phyloP scores from a whole-genome alignment of 2,113 vertebrate species.

The Oreochromis aureus region DNA sequence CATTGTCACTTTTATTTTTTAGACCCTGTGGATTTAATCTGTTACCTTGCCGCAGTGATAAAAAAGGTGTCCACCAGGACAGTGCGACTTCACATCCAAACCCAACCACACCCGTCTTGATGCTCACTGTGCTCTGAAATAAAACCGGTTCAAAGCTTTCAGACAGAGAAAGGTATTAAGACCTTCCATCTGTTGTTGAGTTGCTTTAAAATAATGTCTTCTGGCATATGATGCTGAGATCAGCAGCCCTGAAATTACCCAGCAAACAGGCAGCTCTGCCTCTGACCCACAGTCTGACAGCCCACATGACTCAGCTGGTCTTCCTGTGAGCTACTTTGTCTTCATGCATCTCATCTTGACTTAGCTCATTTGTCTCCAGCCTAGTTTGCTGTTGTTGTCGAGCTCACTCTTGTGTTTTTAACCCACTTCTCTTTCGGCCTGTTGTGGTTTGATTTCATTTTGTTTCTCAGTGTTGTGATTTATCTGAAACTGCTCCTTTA shows the following conservation, averaged over 20 bases:
- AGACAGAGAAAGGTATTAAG: neutral
- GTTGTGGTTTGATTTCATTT: neutral
- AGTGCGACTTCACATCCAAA: neutral
- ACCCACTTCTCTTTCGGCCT: neutral
- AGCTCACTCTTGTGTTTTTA: neutral
- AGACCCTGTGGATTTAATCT: neutral
- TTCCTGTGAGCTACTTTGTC: constrained; percentile 12
- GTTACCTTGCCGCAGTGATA: neutral
- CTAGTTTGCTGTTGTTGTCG: neutral
- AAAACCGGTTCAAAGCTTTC: neutral
- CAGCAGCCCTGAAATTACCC: constrained; percentile 15
- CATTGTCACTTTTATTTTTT: neutral
- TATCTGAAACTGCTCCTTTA: constrained; percentile 29
- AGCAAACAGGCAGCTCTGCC: neutral
- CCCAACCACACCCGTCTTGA: neutral
- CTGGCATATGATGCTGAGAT: neutral
- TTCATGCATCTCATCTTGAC: constrained; percentile 12
- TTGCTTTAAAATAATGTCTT: neutral
- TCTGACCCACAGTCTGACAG: constrained; percentile 4
- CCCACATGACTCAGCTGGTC: constrained; percentile 24
- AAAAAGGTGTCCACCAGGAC: neutral
- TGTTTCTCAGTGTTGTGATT: constrained; percentile 3
- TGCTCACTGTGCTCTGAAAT: neutral
- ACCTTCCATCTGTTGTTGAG: neutral
- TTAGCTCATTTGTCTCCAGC: neutral